A percentile compares a stretch with the other conserved stretches of the same genome.
phyloP scores from a whole-genome alignment of 2,797 vertebrate genomes.

The Scyliorhinus canicula region DNA sequence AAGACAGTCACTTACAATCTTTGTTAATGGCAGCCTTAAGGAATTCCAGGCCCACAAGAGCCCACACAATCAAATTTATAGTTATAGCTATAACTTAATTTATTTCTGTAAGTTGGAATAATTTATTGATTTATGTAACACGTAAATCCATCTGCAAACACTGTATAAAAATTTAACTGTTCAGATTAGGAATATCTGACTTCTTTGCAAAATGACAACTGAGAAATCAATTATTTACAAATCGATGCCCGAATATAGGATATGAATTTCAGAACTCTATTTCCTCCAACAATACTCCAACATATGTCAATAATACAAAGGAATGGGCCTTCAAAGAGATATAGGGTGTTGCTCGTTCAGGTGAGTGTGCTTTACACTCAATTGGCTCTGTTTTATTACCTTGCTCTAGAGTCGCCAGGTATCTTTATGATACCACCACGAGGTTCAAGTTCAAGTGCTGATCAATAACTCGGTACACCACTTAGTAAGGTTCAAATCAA shows the following conservation, averaged over 20 bases:
- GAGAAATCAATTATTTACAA: neutral
- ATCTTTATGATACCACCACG: too few relatives aligned
- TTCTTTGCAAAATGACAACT: neutral
- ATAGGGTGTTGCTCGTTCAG: too few relatives aligned
- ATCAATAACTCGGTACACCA: too few relatives aligned
- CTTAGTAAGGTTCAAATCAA: too few relatives aligned
- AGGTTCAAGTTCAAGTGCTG: too few relatives aligned
- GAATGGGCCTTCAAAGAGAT: neutral
- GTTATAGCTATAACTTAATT: neutral
- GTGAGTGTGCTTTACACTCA: too few relatives aligned
- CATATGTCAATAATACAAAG: neutral
- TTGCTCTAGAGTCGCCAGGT: too few relatives aligned
- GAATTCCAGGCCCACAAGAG: neutral
- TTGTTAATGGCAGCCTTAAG: neutral
- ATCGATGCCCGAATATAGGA: neutral
- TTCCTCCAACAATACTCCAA: neutral
- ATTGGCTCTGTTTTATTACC: too few relatives aligned
- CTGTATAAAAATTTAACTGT: neutral
- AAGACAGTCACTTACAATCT: neutral
- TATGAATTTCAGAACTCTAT: neutral
- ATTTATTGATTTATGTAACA: neutral
- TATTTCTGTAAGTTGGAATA: neutral
- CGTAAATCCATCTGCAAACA: neutral
- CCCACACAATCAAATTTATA: neutral
- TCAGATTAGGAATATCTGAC: neutral